These are phyloP conservation scores for Numida meleagris DNA, from an alignment of 2,113 vertebrate genomes.

Conservation along the genomic window DNA sequence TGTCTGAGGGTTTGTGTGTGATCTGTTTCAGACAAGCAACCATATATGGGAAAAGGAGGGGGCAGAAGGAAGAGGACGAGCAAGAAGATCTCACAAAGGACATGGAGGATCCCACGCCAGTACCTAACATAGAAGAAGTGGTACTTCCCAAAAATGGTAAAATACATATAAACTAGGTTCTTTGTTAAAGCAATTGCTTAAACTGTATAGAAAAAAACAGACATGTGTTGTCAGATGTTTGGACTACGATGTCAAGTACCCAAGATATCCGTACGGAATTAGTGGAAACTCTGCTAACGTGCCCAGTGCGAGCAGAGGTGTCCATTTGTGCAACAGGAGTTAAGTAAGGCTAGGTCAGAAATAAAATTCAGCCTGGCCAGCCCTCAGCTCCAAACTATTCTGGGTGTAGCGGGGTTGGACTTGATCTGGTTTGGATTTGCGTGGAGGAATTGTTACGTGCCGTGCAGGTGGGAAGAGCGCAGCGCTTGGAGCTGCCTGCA, in stretches of 20 bases:
- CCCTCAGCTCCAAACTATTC: fast-evolving
- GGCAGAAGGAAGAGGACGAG: conserved; percentile 94
- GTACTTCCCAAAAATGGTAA: conserved; percentile 92
- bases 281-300: not conserved
- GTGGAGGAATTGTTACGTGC: fast-evolving
- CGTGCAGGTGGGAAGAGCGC: not conserved
- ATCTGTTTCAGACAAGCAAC: conserved; percentile 83
- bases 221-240: no score
- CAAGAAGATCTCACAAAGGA: conserved; percentile 96
- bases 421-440: not conserved
- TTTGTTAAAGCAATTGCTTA: not conserved
- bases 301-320: not conserved
- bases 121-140: conserved; percentile 95
- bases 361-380: fast-evolving
- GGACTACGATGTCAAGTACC: not conserved
- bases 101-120: conserved; percentile 94
- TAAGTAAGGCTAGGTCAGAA: not conserved
- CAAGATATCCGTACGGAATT: not conserved
- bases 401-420: fast-evolving
- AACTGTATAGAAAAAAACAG: not conserved
- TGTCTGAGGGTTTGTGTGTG: not conserved
- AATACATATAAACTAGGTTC: fast-evolving
- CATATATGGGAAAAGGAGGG: conserved; percentile 89
- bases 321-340: not conserved
- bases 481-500: fast-evolving